These are phyloP conservation scores for Aegypius monachus DNA, from an alignment of 2,113 vertebrate species.

Conservation along the genomic window DNA sequence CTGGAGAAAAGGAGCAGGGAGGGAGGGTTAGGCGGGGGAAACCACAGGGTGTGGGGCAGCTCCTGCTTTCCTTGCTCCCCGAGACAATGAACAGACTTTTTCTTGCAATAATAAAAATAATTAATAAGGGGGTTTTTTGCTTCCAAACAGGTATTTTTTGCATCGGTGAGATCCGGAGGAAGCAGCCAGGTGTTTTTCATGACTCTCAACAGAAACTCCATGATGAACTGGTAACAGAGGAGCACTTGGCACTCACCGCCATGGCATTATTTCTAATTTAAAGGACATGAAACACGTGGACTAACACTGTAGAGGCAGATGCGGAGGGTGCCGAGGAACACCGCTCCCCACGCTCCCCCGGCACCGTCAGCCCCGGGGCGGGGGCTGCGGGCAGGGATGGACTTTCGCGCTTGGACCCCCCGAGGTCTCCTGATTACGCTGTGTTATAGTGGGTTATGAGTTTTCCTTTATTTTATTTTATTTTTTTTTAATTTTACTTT, in stretches of 20 bases:
- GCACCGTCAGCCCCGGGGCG: conserved; percentile 58
- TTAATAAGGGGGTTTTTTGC: not conserved
- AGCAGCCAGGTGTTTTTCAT: conserved; percentile 99
- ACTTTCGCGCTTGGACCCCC: conserved; percentile 68
- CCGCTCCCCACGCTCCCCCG: conserved; percentile 45
- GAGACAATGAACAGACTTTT: not conserved
- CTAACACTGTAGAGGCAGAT: conserved; percentile 77
- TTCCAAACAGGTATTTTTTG: conserved; percentile 93
- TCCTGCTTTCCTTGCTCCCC: not conserved
- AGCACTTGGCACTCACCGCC: conserved; percentile 75
- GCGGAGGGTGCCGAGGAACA: conserved; percentile 64
- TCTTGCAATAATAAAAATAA: not conserved
- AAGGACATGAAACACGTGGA: conserved; percentile 75
- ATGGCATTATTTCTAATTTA: conserved; percentile 79
- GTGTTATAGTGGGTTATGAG: conserved; percentile 77
- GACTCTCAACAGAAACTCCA: conserved; percentile 99
- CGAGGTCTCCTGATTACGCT: conserved; percentile 74
- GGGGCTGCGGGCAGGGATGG: conserved; percentile 68
- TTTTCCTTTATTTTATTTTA: conserved; percentile 44
- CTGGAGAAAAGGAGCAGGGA: not conserved
- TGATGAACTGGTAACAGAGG: conserved; percentile 99
- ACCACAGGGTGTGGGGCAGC: not conserved
- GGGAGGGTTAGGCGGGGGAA: not conserved
- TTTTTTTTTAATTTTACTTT: conserved; percentile 40
- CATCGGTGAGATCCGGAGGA: conserved; percentile 96